phyloP scores from a whole-genome alignment of 2,888 invertebrate species.

The Ennomos erosarius region DNA sequence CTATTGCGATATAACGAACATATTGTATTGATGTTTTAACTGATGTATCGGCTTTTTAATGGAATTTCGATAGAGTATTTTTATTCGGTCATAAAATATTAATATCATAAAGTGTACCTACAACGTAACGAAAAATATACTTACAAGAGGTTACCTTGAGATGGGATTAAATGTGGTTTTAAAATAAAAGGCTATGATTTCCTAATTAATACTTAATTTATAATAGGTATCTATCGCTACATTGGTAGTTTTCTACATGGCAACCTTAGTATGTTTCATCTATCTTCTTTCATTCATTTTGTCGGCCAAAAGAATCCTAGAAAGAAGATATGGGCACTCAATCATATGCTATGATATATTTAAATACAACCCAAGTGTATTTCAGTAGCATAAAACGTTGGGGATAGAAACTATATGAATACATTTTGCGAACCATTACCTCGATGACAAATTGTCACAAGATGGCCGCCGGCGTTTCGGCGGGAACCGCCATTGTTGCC shows the following conservation, averaged over 20 bases:
- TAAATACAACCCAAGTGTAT: not conserved
- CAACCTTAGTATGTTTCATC: no score
- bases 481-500: conserved; percentile 69
- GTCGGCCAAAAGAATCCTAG: no score
- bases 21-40: conserved; percentile 51
- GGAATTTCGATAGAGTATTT: conserved; percentile 48
- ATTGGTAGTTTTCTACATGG: no score
- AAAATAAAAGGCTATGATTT: no score
- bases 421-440: conserved; percentile 87
- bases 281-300: no score
- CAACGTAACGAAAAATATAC: conserved; percentile 8
- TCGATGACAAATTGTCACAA: conserved; percentile 85
- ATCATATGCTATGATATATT: not conserved
- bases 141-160: no score
- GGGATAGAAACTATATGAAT: conserved; percentile 54
- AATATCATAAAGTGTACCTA: conserved; percentile 24
- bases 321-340: not conserved
- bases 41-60: conserved; percentile 54
- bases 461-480: conserved; percentile 76
- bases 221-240: no score
- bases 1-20: conserved; percentile 49
- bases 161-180: not conserved
- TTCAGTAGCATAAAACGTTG: not conserved
- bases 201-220: no score
- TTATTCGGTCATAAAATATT: conserved; percentile 23